Evolutionary conservation across 1,140 invertebrate species (phyloP).

Genomic region (Thaumatotibia leucotreta): DNA sequence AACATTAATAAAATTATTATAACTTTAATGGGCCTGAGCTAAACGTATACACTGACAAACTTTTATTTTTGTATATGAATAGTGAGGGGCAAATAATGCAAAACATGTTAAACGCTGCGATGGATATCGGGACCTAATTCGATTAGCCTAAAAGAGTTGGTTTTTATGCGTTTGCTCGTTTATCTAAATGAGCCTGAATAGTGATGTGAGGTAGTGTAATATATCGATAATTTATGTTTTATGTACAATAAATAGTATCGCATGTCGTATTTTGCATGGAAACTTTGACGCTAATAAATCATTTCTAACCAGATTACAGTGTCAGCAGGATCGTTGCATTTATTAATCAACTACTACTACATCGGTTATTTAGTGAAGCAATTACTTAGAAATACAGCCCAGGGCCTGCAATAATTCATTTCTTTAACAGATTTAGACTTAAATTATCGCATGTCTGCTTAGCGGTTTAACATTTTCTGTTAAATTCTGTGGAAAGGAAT

Average conservation of each 20-base stretch:
- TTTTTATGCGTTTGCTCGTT: constrained; percentile 66
- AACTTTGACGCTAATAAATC: not conserved
- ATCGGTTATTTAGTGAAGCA: not conserved
- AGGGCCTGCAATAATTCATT: not conserved
- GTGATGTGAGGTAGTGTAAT: constrained; percentile 24
- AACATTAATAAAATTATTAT: constrained; percentile 1
- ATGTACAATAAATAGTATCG: not conserved
- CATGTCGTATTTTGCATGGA: not conserved
- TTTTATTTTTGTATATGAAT: not conserved
- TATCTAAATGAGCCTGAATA: constrained; percentile 54
- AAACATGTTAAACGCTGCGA: constrained; percentile 70
- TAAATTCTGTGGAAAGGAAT: no score
- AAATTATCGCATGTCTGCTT: no score
- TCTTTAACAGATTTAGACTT: not conserved
- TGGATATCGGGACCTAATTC: constrained; percentile 69
- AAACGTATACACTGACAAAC: constrained; percentile 8
- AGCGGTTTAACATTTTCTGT: no score
- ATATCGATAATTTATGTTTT: not conserved
- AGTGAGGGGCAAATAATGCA: constrained; percentile 57
- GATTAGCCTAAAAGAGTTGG: constrained; percentile 70
- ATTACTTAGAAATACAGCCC: not conserved
- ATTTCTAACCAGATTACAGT: not conserved
- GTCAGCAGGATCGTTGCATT: not conserved
- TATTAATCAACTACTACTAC: not conserved
- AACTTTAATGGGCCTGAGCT: not conserved